These are phyloP conservation scores for Cantharis rufa DNA, from an alignment of 2,888 invertebrate genomes.

Conservation along the genomic window DNA sequence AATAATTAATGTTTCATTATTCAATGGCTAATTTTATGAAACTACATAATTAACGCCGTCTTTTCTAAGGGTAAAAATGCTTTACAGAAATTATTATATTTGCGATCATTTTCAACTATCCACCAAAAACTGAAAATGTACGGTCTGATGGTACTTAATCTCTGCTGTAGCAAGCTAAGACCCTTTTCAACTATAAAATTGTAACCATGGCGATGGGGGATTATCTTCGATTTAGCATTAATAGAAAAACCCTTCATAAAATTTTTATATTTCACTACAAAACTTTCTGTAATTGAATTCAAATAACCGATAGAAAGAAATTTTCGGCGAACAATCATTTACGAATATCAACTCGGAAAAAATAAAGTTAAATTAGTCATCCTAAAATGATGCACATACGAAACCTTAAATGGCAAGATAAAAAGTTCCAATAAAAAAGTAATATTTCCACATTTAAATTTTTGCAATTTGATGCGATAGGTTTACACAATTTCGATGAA, in stretches of 20 bases:
- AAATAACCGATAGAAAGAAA: not conserved
- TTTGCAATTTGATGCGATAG: not conserved
- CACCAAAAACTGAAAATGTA: not conserved
- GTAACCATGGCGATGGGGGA: not conserved
- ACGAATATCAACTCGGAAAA: not conserved
- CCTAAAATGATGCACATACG: not conserved
- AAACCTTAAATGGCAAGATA: not conserved
- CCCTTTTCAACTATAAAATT: not conserved
- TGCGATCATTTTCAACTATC: not conserved
- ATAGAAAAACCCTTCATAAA: not conserved
- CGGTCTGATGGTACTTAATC: not conserved
- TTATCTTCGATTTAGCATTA: not conserved
- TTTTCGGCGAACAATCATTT: not conserved
- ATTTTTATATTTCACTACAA: not conserved
- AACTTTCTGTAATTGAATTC: not conserved
- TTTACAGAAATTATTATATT: not conserved
- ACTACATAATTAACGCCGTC: not conserved
- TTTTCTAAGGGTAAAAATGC: not conserved
- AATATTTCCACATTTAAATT: not conserved
- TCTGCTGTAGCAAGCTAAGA: not conserved
- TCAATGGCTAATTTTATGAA: not conserved
- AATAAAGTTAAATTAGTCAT: not conserved
- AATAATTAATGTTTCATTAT: not conserved
- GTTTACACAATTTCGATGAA: not conserved
- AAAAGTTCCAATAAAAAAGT: not conserved